A percentile compares a stretch with the other conserved stretches of the same genome.
Evolutionary conservation across 2,113 vertebrate genomes (phyloP).

Genomic region (Cichladusa arquata): DNA sequence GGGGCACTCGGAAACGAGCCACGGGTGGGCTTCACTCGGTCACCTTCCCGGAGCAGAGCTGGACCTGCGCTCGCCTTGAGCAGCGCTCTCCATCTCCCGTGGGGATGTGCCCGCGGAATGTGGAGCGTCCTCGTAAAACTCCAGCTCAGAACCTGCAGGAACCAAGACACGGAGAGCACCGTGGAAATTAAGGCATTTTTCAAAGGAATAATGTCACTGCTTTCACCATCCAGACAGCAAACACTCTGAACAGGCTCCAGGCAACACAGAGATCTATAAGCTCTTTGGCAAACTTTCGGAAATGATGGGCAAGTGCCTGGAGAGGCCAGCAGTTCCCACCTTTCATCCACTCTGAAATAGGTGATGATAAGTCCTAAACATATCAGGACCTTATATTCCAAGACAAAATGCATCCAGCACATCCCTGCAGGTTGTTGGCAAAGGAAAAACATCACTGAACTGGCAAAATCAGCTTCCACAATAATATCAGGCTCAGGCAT

Average conservation of each 20-base stretch:
- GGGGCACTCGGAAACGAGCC: not conserved
- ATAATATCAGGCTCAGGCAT: not conserved
- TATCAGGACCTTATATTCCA: not conserved
- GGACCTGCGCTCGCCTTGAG: not conserved
- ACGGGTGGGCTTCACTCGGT: not conserved
- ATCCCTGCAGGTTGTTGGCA: not conserved
- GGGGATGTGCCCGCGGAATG: rapidly evolving
- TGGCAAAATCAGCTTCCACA: not conserved
- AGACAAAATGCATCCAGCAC: not conserved
- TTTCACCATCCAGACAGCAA: not conserved
- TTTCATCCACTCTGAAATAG: not conserved
- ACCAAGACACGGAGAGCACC: rapidly evolving
- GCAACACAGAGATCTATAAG: not conserved
- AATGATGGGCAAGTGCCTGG: not conserved
- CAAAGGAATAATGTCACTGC: not conserved
- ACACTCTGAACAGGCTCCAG: not conserved
- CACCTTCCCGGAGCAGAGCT: not conserved
- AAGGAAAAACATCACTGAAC: not conserved
- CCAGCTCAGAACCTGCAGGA: not conserved
- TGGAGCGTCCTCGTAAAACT: rapidly evolving
- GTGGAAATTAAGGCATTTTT: not conserved
- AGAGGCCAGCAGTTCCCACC: not conserved
- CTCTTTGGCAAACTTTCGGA: not conserved
- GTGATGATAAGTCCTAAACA: not conserved
- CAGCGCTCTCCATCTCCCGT: not conserved